phyloP scores from a whole-genome alignment of 2,113 vertebrate genomes.

The Cephalopterus ornatus region DNA sequence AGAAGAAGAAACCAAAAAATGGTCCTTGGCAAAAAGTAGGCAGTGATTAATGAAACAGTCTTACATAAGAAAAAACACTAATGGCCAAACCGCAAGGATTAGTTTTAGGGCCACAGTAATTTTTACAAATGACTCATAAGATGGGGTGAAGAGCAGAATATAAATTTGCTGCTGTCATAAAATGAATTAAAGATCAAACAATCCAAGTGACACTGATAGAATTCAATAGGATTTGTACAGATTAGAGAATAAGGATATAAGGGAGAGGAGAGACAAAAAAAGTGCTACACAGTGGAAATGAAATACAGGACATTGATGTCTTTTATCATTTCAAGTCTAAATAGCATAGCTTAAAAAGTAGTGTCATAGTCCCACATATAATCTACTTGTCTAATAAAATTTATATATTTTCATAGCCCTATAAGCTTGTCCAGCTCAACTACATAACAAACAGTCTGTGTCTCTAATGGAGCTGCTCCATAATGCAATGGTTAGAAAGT shows the following conservation, averaged over 20 bases:
- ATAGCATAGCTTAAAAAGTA: background rate
- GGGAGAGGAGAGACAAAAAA: background rate
- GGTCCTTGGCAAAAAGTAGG: background rate
- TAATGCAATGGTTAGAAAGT: background rate
- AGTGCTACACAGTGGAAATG: background rate
- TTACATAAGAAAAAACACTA: background rate
- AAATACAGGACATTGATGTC: background rate
- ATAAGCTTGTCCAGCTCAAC: background rate
- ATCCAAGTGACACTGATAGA: background rate
- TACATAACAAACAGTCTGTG: background rate
- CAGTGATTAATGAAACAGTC: background rate
- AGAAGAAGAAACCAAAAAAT: background rate
- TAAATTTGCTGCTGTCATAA: background rate
- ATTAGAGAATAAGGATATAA: background rate
- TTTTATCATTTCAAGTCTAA: conserved; percentile 23
- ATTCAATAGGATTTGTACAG: conserved; percentile 26
- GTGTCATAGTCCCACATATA: background rate
- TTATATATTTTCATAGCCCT: background rate
- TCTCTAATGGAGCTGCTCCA: background rate
- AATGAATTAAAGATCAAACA: conserved; percentile 32
- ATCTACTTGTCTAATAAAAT: conserved; percentile 1
- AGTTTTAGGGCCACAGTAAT: background rate
- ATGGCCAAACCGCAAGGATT: background rate
- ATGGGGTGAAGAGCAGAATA: background rate
- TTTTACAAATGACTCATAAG: background rate